phyloP scores from a whole-genome alignment of 2,888 invertebrate genomes.

The Petrolisthes manimaculis region DNA sequence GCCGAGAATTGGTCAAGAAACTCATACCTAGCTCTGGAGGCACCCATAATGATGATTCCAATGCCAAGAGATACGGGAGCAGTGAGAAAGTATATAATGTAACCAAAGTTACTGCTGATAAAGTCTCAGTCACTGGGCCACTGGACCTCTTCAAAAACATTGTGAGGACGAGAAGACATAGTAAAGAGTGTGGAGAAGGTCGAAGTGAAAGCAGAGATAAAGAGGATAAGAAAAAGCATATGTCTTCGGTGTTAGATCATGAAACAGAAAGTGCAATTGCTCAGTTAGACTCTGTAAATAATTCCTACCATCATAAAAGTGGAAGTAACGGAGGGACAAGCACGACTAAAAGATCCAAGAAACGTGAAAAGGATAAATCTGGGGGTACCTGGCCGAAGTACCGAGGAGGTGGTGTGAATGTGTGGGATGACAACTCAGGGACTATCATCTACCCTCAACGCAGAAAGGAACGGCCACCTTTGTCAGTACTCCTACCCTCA shows the following conservation, averaged over 20 bases:
- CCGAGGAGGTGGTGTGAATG: slow-evolving; percentile 73
- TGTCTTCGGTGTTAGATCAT: slow-evolving; percentile 56
- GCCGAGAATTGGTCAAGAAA: slow-evolving; percentile 60
- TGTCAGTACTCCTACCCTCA: slow-evolving; percentile 74
- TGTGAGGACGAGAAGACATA: slow-evolving; percentile 78
- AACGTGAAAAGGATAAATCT: slow-evolving; percentile 63
- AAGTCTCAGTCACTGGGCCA: slow-evolving; percentile 72
- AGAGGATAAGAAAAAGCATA: slow-evolving; percentile 73
- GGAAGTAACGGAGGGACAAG: slow-evolving; percentile 55
- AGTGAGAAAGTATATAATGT: slow-evolving; percentile 67
- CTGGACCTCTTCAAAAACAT: slow-evolving; percentile 83
- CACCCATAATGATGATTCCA: slow-evolving; percentile 35
- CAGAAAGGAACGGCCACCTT: slow-evolving; percentile 81
- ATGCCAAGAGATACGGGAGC: slow-evolving; percentile 67
- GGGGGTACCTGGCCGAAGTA: slow-evolving; percentile 97
- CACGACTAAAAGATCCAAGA: slow-evolving; percentile 55
- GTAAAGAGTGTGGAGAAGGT: slow-evolving; percentile 73
- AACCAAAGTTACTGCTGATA: slow-evolving; percentile 65
- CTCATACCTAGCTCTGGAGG: slow-evolving; percentile 49
- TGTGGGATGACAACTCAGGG: slow-evolving; percentile 49
- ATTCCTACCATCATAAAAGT: slow-evolving; percentile 63
- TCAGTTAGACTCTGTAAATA: slow-evolving; percentile 82
- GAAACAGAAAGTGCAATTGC: slow-evolving; percentile 81
- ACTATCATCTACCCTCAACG: slow-evolving; percentile 46
- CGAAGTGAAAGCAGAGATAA: slow-evolving; percentile 68